Evolutionary conservation across 2,888 invertebrate genomes (phyloP).

Genomic region (Sesamia inferens): DNA sequence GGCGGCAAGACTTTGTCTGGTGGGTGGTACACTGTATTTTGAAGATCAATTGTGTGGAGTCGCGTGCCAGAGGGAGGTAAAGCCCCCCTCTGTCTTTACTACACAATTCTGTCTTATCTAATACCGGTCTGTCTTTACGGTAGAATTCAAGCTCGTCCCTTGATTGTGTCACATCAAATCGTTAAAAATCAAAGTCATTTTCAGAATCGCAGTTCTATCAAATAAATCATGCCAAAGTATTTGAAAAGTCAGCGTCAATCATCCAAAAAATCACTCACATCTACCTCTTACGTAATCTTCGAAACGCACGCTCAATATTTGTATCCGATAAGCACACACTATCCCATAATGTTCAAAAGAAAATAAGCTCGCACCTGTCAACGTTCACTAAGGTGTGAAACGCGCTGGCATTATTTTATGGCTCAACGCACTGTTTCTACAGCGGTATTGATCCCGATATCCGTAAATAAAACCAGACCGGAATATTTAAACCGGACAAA

Average conservation of each 20-base stretch:
- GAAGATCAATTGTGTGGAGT: background rate
- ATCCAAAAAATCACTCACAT: constrained; percentile 9
- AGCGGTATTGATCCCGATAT: constrained; percentile 60
- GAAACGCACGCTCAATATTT: constrained; percentile 39
- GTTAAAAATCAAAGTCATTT: background rate
- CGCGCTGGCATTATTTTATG: constrained; percentile 57
- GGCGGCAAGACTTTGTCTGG: no score
- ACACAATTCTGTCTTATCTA: no score
- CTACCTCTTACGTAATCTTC: constrained; percentile 41
- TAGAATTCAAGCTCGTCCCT: no score
- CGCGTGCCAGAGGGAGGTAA: no score
- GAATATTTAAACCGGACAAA: constrained; percentile 57
- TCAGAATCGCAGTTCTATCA: background rate
- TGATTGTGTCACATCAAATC: background rate
- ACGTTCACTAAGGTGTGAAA: constrained; percentile 48
- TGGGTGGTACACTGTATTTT: background rate
- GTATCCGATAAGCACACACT: constrained; percentile 40
- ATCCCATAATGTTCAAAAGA: constrained; percentile 51
- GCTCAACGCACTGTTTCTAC: constrained; percentile 55
- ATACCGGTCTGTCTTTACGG: no score
- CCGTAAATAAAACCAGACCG: constrained; percentile 58
- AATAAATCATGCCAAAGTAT: constrained; percentile 5
- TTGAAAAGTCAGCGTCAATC: background rate
- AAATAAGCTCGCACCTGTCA: constrained; percentile 46
- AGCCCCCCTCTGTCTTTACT: no score